phyloP scores from a whole-genome alignment of 2,113 vertebrate species.

The Upupa epops region DNA sequence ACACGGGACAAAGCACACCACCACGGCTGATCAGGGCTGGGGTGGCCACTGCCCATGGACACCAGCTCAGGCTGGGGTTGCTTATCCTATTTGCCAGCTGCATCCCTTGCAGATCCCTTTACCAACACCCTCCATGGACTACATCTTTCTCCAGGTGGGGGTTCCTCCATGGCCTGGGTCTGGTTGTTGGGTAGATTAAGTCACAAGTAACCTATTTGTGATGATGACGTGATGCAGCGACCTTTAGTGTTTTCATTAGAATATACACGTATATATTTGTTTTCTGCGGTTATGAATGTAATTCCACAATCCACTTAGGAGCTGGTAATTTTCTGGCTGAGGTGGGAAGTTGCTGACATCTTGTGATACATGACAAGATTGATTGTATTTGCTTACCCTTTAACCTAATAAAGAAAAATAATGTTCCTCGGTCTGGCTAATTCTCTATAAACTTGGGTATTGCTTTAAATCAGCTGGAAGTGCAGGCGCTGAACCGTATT shows the following conservation, averaged over 20 bases:
- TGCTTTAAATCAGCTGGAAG: slow-evolving; percentile 43
- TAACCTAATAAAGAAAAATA: slow-evolving; percentile 71
- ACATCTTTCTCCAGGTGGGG: neutral
- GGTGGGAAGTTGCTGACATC: slow-evolving; percentile 70
- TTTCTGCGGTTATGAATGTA: slow-evolving; percentile 38
- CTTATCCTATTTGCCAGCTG: accelerated
- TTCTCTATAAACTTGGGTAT: slow-evolving; percentile 21
- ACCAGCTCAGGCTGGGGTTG: neutral
- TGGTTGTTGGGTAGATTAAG: neutral
- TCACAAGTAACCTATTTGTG: neutral
- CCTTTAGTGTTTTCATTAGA: slow-evolving; percentile 40
- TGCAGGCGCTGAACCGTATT: neutral
- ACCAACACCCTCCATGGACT: accelerated
- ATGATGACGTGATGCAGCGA: neutral
- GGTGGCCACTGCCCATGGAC: neutral
- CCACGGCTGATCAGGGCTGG: accelerated
- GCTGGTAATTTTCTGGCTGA: slow-evolving; percentile 58
- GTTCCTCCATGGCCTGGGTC: neutral
- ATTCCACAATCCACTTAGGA: slow-evolving; percentile 64
- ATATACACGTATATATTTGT: slow-evolving; percentile 21
- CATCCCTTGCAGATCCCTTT: neutral
- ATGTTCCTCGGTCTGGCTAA: slow-evolving; percentile 35
- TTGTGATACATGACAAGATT: slow-evolving; percentile 66
- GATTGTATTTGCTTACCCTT: slow-evolving; percentile 71
- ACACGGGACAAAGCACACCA: accelerated